These are phyloP conservation scores for Spodoptera frugiperda DNA, from an alignment of 1,140 invertebrate species.

Conservation along the genomic window DNA sequence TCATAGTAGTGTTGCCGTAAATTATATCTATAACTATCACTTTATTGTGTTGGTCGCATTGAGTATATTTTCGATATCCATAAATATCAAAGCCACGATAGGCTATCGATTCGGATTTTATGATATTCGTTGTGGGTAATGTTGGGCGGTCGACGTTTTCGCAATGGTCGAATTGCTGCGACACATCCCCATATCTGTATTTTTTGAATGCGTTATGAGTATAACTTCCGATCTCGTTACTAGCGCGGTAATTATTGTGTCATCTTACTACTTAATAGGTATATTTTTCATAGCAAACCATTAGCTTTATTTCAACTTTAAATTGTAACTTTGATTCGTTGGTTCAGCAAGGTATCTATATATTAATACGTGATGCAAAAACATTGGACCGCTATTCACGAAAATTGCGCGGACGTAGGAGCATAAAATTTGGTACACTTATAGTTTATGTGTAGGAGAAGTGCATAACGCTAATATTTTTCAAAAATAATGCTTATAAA, in stretches of 20 bases:
- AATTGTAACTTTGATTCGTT: too few species aligned
- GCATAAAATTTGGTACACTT: too few species aligned
- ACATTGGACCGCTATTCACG: too few species aligned
- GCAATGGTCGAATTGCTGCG: constrained; percentile 13
- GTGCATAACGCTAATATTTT: too few species aligned
- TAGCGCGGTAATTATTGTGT: neutral
- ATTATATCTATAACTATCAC: constrained; percentile 28
- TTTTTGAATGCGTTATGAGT: neutral
- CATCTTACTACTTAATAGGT: too few species aligned
- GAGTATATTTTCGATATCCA: constrained; percentile 38
- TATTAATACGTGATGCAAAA: too few species aligned
- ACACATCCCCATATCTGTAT: neutral
- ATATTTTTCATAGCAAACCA: too few species aligned
- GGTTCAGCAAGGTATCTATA: neutral
- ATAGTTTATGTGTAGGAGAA: too few species aligned
- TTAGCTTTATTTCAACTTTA: too few species aligned
- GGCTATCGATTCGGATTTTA: constrained; percentile 35
- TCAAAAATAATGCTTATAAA: too few species aligned
- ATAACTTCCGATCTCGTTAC: neutral
- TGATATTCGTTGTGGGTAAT: constrained; percentile 13
- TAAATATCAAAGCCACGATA: constrained; percentile 39
- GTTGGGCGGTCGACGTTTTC: neutral
- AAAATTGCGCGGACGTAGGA: too few species aligned
- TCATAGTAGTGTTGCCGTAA: constrained; percentile 20
- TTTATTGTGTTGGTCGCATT: constrained; percentile 31